A percentile compares a stretch with the other conserved stretches of the same genome.
Conservation (phyloP, 2,113 vertebrate species). For the Castor canadensis region DNA sequence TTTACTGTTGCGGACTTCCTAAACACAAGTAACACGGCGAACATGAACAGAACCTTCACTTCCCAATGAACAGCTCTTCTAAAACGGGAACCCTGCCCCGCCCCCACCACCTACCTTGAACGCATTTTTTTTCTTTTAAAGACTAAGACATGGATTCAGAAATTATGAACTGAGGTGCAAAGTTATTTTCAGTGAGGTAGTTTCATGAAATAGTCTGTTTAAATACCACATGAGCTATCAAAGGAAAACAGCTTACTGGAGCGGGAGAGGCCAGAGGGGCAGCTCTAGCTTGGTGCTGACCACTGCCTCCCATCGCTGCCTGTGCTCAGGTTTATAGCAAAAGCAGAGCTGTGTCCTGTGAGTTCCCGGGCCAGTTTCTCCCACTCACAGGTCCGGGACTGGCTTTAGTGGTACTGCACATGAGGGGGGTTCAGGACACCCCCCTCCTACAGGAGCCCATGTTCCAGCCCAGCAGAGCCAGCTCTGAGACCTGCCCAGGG, state of each 20-base stretch:
- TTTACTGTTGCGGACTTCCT: neutral
- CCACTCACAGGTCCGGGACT: neutral
- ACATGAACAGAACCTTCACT: neutral
- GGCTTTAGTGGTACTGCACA: neutral
- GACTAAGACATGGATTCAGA: neutral
- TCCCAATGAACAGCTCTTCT: neutral
- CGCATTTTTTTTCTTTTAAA: too few relatives aligned
- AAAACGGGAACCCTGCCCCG: neutral
- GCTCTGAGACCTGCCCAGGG: accelerated
- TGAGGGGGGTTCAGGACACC: neutral
- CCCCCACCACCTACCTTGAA: accelerated
- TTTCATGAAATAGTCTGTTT: neutral
- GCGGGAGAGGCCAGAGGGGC: too few relatives aligned
- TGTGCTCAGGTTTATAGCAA: neutral
- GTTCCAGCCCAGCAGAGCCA: too few relatives aligned
- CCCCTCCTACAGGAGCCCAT: too few relatives aligned
- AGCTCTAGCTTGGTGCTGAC: neutral
- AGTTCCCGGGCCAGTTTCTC: neutral
- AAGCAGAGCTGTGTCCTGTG: accelerated
- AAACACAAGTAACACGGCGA: neutral
- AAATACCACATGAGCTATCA: neutral
- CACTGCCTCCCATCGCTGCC: neutral
- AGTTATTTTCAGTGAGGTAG: neutral
- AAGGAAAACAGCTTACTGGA: accelerated
- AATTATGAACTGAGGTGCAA: neutral